Percentiles rank a stretch among this genome's conserved stretches.
These are phyloP conservation scores for Altica lythri DNA, from an alignment of 2,888 invertebrate species.

Conservation along the genomic window DNA sequence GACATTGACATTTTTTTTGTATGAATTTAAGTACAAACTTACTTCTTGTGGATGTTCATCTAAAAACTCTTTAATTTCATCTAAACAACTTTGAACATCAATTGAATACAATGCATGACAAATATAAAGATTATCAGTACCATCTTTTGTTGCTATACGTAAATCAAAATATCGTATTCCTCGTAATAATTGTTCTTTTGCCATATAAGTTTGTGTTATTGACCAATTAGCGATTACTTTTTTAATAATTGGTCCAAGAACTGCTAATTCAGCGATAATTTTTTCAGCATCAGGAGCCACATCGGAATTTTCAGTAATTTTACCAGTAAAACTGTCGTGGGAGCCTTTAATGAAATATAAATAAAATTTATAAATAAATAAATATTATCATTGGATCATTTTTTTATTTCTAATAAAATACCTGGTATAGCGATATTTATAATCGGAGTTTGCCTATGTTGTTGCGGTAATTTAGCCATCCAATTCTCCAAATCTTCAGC, in stretches of 20 bases:
- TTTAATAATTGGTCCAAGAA: conserved; percentile 68
- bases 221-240: conserved; percentile 68
- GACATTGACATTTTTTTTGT: too few species aligned
- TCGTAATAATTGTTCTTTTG: conserved; percentile 71
- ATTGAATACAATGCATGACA: conserved; percentile 81
- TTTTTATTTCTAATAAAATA: too few species aligned
- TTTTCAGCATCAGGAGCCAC: conserved; percentile 77
- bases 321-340: conserved; percentile 83
- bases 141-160: conserved; percentile 69
- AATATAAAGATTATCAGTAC: conserved; percentile 67
- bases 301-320: conserved; percentile 68
- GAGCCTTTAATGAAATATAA: conserved; percentile 71
- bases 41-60: conserved; percentile 72
- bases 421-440: conserved; percentile 79
- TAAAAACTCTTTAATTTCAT: conserved; percentile 71
- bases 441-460: conserved; percentile 65
- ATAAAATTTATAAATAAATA: too few species aligned
- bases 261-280: conserved; percentile 65
- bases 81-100: conserved; percentile 67
- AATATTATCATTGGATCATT: too few species aligned
- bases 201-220: conserved; percentile 71
- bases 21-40: conserved; percentile 20
- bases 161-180: conserved; percentile 87
- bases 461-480: conserved; percentile 72
- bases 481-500: conserved; percentile 64